Percentiles rank a stretch among this genome's conserved stretches.
These are phyloP conservation scores for Acronicta psi DNA, from an alignment of 2,888 invertebrate species.

Conservation along the genomic window DNA sequence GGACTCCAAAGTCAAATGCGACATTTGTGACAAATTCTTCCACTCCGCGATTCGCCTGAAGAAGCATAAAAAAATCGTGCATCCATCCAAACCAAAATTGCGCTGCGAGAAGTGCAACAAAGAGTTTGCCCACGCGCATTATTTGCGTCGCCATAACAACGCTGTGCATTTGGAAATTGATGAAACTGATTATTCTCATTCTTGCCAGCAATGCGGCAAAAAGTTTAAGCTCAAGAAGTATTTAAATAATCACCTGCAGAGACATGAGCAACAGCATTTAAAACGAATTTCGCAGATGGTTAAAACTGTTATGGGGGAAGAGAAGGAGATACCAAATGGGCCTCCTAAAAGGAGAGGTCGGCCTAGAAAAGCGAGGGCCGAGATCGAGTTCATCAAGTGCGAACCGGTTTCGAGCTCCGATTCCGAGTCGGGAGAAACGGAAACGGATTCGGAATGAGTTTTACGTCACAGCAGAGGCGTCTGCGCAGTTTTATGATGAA, in stretches of 20 bases:
- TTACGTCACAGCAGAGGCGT: neutral
- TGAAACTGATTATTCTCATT: slow-evolving; percentile 78
- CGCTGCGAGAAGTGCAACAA: slow-evolving; percentile 83
- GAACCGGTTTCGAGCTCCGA: slow-evolving; percentile 81
- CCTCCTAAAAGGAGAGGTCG: slow-evolving; percentile 61
- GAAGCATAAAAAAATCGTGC: slow-evolving; percentile 84
- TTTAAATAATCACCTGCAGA: slow-evolving; percentile 78
- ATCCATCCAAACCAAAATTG: slow-evolving; percentile 79
- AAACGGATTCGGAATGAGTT: slow-evolving; percentile 54
- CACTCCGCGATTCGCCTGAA: slow-evolving; percentile 81
- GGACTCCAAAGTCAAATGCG: slow-evolving; percentile 82
- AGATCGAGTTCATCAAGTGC: slow-evolving; percentile 85
- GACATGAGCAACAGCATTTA: slow-evolving; percentile 84
- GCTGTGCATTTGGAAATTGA: slow-evolving; percentile 80
- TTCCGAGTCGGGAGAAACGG: slow-evolving; percentile 69
- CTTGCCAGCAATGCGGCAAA: slow-evolving; percentile 82
- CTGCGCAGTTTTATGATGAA: neutral
- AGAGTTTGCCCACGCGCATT: slow-evolving; percentile 83
- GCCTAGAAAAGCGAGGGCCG: slow-evolving; percentile 67
- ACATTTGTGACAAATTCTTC: slow-evolving; percentile 81
- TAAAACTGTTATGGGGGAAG: slow-evolving; percentile 80
- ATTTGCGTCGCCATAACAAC: slow-evolving; percentile 77
- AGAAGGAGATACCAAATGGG: slow-evolving; percentile 58
- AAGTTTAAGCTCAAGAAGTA: slow-evolving; percentile 83
- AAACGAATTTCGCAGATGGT: slow-evolving; percentile 83